Evolutionary conservation across 2,797 vertebrate genomes (phyloP), one percentile per base, ranked within the genome.

Genomic region (Melanotaenia maccullochi): DNA sequence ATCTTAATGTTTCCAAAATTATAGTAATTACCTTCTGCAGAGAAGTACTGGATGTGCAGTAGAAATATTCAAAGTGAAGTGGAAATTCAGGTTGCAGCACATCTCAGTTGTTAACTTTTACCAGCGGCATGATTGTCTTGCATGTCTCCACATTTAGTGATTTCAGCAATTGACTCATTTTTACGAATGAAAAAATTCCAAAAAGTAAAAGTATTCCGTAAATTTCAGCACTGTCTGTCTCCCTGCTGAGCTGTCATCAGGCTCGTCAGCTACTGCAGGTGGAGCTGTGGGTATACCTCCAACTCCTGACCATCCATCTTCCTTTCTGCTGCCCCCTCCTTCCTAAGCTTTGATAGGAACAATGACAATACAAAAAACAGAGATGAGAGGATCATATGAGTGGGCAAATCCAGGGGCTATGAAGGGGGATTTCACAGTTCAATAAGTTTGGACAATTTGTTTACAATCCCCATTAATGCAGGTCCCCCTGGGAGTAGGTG

Each of bases 371-470:
- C 70, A 63, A 77, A 12, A 82, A 79, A 59, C 33, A 66, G 67
- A 82, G 78, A 87, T 76, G 64, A 90, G 78, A 20, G 68, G 76
- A 88, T 91, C 79, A 79, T 83, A 84, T 78, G 61, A 85, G 85
- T 54, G 44, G 75, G 77, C 77, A 87, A 86, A 90, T 92, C 84
- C 84, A 73, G 73, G 22, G 75, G 68, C 68, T 63, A 66, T 67
- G 56, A 47, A 71, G 62, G 76, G 60, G 87, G 82, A 92, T 92
- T 93, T 92, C 85, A 91, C 90, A 92, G 89, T 81, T 90, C 87
- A 84, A 79, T 90, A 91, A 82, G 22, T 92, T 83, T 83, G 79
- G 84, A 92, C 88, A 91, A 90, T 91, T 89, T 91, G 89, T 90
- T 91, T 87, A 88, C 89, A 88, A 87, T 86, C 89, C 84, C 78